Evolutionary conservation across 2,797 vertebrate species (phyloP), one percentile per base, ranked within the genome.

Genomic region (Hyperoplus immaculatus): DNA sequence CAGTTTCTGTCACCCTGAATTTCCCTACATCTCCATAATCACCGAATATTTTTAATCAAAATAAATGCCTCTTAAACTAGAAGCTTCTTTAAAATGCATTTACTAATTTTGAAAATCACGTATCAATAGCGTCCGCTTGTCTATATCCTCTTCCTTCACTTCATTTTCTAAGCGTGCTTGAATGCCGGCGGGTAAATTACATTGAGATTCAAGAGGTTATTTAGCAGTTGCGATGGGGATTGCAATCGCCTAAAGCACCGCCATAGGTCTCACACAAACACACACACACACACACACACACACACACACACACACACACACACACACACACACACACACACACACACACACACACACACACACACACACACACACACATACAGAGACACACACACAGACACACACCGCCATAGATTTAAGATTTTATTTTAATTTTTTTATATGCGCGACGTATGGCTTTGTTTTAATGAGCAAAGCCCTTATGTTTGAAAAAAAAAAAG

Each of bases 161-260:
- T 79, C 73, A 80, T 85, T 86, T 82, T 61, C 81, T 63, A 21
- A 39, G 43, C 14, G 6, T 51, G 78, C 77, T 80, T 88, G 77
- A 85, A 87, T 65, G 87, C 81, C 41, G 18, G 58, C 66, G 16
- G 87, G 71, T 39, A 36, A 70, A 43, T 88, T 87, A 72, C 85
- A 87, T 88, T 91, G 82, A 83, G 80, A 85, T 88, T 86, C 86
- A 80, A 75, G 88, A 92, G 88, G 85, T 92, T 87, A 86, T 93
- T 84, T 82, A 0, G 4, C 45, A 3, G 69, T 21, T 55, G 59
- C 67, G 85, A 84, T 77, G 85, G 79, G 80, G 78, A 84, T 87
- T 83, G 77, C 75, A 78, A 10, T 68, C 55, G 89, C 86, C 81
- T 87, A 62, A 80, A 83, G 86, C 77, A 80, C 82, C 45, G 69